Evolutionary conservation across 1,140 invertebrate species (phyloP).

Genomic region (Atta texana): DNA sequence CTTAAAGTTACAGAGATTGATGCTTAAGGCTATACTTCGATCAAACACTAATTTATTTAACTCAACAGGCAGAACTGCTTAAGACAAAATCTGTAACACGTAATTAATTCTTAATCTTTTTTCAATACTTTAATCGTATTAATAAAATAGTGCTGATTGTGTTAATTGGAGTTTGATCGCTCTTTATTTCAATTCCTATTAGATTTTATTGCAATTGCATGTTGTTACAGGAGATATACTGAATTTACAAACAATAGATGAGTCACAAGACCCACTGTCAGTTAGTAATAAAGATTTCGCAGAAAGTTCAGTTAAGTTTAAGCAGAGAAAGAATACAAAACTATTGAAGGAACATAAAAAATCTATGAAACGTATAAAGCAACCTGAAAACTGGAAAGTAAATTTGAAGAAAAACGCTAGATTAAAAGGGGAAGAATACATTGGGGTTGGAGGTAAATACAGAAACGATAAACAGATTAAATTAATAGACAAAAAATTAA

Average conservation of each 20-base stretch:
- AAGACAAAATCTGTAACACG: too few species aligned
- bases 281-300: not conserved
- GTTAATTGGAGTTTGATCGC: not conserved
- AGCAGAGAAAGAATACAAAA: constrained; percentile 50
- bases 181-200: not conserved
- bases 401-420: constrained; percentile 77
- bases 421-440: constrained; percentile 74
- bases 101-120: too few species aligned
- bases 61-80: too few species aligned
- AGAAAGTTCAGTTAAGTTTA: constrained; percentile 42
- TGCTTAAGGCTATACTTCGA: too few species aligned
- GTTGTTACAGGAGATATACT: not conserved
- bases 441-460: constrained; percentile 75
- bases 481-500: not conserved
- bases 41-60: too few species aligned
- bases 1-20: not conserved
- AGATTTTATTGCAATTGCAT: not conserved
- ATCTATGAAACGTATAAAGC: constrained; percentile 66
- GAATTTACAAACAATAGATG: constrained; percentile 1
- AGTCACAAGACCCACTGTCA: not conserved
- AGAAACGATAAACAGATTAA: not conserved
- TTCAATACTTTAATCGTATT: too few species aligned
- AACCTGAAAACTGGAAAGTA: constrained; percentile 76
- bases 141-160: too few species aligned
- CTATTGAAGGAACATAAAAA: constrained; percentile 53